These are phyloP conservation scores for Steinernema carpocapsae DNA, from an alignment of 2,888 invertebrate genomes.

Conservation along the genomic window DNA sequence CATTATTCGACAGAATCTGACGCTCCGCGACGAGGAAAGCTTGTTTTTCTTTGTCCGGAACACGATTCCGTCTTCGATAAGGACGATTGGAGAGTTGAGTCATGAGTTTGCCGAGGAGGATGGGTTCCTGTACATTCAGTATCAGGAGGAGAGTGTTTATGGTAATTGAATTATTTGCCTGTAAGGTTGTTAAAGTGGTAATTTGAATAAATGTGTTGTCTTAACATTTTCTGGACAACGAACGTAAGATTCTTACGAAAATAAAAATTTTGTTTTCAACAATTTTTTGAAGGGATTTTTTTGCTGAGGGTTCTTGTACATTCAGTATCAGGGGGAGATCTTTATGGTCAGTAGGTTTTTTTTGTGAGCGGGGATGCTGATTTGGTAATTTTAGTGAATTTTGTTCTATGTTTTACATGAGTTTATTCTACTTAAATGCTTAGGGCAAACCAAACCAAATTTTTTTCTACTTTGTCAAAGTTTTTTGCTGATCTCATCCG, in stretches of 20 bases:
- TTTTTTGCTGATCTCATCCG: too few relatives aligned
- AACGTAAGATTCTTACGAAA: not conserved
- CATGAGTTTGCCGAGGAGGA: not conserved
- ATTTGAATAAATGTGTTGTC: not conserved
- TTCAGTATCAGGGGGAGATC: not conserved
- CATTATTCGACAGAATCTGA: not conserved
- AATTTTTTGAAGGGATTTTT: not conserved
- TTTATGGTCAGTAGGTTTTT: not conserved
- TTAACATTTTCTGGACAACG: too few relatives aligned
- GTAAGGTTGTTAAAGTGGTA: not conserved
- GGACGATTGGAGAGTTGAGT: not conserved
- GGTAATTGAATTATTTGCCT: not conserved
- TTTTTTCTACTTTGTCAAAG: too few relatives aligned
- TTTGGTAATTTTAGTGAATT: not conserved
- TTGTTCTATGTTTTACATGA: too few relatives aligned
- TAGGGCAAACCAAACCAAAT: too few relatives aligned
- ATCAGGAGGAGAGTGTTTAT: constrained; percentile 18
- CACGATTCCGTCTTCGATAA: not conserved
- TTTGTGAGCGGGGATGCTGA: not conserved
- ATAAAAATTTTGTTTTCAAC: not conserved
- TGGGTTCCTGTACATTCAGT: not conserved
- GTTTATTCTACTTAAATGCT: too few relatives aligned
- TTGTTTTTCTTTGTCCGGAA: not conserved
- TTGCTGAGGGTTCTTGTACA: not conserved
- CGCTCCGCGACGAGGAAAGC: not conserved